phyloP scores from a whole-genome alignment of 1,140 invertebrate species.

The Diplogasteroides magnus region DNA sequence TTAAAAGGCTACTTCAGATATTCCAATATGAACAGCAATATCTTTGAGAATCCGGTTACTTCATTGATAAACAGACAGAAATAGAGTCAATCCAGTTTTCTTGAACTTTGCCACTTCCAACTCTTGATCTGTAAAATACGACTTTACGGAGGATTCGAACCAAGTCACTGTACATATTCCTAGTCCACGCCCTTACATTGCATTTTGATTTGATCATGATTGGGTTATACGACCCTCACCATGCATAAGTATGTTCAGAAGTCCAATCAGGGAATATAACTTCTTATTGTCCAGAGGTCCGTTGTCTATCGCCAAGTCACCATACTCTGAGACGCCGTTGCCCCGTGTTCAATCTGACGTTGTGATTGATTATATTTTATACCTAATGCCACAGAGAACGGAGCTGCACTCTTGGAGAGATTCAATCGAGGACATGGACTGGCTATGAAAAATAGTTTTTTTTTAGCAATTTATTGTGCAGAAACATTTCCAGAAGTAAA shows the following conservation, averaged over 20 bases:
- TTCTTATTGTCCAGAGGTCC: conserved; percentile 45
- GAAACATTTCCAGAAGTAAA: too few relatives aligned
- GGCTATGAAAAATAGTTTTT: too few relatives aligned
- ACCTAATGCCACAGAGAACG: conserved; percentile 45
- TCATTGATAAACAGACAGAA: conserved; percentile 47
- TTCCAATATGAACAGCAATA: too few relatives aligned
- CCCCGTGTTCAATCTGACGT: conserved; percentile 22
- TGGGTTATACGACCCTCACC: conserved; percentile 20
- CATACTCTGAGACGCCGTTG: conserved; percentile 18
- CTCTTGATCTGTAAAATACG: conserved; percentile 38
- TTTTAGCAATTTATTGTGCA: too few relatives aligned
- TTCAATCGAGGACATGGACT: too few relatives aligned
- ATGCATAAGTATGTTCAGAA: conserved; percentile 20
- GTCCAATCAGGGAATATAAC: conserved; percentile 38
- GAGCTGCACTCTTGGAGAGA: too few relatives aligned
- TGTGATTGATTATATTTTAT: too few relatives aligned
- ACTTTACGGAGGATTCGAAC: too few relatives aligned
- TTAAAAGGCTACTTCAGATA: too few relatives aligned
- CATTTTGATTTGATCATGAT: background rate
- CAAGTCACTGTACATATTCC: too few relatives aligned
- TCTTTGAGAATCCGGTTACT: too few relatives aligned
- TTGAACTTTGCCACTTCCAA: conserved; percentile 42
- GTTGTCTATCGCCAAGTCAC: conserved; percentile 47
- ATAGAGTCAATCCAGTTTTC: conserved; percentile 28
- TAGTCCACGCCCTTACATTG: too few relatives aligned